Percentiles rank a stretch among this genome's conserved stretches.
phyloP scores from a whole-genome alignment of 2,888 invertebrate genomes.

The Venustoraphidia nigricollis region DNA sequence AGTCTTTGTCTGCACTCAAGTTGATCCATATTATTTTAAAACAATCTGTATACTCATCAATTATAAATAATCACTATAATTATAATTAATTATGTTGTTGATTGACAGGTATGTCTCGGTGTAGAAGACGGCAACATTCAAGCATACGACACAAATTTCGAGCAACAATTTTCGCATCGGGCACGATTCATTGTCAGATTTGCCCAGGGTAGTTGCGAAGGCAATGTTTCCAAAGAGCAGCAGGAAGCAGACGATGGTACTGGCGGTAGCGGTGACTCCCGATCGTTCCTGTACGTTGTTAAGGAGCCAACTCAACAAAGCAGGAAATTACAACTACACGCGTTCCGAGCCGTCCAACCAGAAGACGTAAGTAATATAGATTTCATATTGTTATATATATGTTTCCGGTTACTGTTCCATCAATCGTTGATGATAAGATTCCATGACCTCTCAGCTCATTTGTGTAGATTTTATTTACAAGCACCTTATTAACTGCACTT shows the following conservation, averaged over 20 bases:
- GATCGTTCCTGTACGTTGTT: slow-evolving; percentile 55
- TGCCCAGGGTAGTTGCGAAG: slow-evolving; percentile 17
- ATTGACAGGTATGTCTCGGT: slow-evolving; percentile 46
- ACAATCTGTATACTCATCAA: background rate
- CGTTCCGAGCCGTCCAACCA: slow-evolving; percentile 49
- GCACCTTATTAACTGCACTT: too few species aligned
- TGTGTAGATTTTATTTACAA: too few species aligned
- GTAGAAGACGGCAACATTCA: slow-evolving; percentile 54
- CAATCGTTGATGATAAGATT: too few species aligned
- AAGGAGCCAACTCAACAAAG: slow-evolving; percentile 53
- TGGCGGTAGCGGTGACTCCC: slow-evolving; percentile 23
- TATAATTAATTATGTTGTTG: background rate
- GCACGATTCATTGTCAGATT: slow-evolving; percentile 42
- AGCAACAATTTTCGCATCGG: slow-evolving; percentile 48
- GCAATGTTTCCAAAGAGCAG: background rate
- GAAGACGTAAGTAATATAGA: slow-evolving; percentile 46
- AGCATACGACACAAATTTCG: slow-evolving; percentile 54
- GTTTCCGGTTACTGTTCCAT: too few species aligned
- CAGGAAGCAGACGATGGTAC: slow-evolving; percentile 1
- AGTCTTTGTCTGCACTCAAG: too few species aligned
- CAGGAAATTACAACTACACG: slow-evolving; percentile 49
- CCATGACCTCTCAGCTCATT: too few species aligned
- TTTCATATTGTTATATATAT: background rate
- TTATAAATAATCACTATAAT: background rate
- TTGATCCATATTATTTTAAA: too few species aligned